These are phyloP conservation scores for Tricholaema leucomelas DNA, from an alignment of 2,113 vertebrate species.

Conservation along the genomic window DNA sequence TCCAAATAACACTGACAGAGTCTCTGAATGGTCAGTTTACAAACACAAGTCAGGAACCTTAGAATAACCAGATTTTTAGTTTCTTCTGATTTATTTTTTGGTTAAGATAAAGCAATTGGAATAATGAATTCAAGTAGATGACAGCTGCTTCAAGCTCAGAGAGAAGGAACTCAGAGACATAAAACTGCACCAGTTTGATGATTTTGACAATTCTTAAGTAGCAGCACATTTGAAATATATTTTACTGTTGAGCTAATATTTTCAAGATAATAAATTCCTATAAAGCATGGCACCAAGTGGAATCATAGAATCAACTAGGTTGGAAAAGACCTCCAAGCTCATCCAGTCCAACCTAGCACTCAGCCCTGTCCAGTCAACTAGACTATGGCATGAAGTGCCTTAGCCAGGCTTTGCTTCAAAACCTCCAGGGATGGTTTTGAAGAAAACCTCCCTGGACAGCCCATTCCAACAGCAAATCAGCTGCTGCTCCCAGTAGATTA, in stretches of 20 bases:
- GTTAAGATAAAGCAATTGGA: background rate
- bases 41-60: background rate
- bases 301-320: no score
- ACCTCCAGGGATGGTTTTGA: no score
- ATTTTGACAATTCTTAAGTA: background rate
- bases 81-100: background rate
- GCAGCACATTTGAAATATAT: background rate
- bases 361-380: no score
- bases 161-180: background rate
- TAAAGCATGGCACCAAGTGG: background rate
- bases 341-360: no score
- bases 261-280: background rate
- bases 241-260: background rate
- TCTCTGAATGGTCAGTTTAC: background rate
- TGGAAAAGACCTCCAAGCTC: no score
- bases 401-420: no score
- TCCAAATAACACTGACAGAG: background rate
- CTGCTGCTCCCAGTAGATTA: background rate
- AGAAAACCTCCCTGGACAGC: no score
- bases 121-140: background rate
- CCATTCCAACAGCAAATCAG: no score
- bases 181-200: background rate
- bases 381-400: no score
- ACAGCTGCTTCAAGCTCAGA: background rate
- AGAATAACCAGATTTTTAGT: background rate